These are phyloP conservation scores for Melipona beecheii DNA, from an alignment of 2,888 invertebrate genomes.

Conservation along the genomic window DNA sequence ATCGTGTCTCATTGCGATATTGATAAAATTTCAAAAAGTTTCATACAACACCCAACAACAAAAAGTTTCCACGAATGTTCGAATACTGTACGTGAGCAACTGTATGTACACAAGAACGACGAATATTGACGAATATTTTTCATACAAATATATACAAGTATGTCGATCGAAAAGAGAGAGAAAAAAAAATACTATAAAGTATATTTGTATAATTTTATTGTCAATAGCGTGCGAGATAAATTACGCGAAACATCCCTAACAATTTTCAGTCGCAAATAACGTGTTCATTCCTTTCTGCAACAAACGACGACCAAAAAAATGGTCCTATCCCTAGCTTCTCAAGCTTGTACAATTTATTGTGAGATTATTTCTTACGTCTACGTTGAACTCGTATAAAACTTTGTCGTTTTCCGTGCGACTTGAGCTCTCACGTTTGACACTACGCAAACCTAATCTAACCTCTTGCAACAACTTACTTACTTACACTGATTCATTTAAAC, in stretches of 20 bases:
- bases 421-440: not conserved
- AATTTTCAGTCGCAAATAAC: conserved; percentile 22
- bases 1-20: too few relatives aligned
- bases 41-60: too few relatives aligned
- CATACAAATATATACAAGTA: too few relatives aligned
- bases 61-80: too few relatives aligned
- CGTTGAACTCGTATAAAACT: conserved; percentile 38
- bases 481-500: not conserved
- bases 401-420: conserved; percentile 21
- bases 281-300: conserved; percentile 1
- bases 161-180: too few relatives aligned
- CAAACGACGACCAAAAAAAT: conserved; percentile 21
- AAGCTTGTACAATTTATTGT: conserved; percentile 59
- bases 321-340: conserved; percentile 42
- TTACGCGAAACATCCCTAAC: not conserved
- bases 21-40: too few relatives aligned
- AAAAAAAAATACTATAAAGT: too few relatives aligned
- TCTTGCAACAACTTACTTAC: not conserved
- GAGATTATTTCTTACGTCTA: conserved; percentile 49
- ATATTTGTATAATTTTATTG: not conserved
- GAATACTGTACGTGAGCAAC: too few relatives aligned
- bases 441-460: not conserved
- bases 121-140: too few relatives aligned
- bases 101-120: too few relatives aligned
- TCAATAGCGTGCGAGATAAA: not conserved